phyloP scores from a whole-genome alignment of 2,797 vertebrate species.

The Pristis pectinata region DNA sequence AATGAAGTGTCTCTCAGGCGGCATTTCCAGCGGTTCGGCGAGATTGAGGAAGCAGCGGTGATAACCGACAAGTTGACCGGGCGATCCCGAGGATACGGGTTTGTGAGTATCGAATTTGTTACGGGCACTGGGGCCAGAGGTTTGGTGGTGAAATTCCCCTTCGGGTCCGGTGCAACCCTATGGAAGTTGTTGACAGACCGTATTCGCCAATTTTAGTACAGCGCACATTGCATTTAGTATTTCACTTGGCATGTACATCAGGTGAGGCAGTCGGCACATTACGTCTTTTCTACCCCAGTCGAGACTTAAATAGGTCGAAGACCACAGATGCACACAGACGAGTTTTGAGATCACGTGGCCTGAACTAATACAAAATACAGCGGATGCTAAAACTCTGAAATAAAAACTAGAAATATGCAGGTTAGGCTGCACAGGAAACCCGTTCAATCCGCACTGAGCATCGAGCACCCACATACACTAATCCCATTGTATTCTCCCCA shows the following conservation, averaged over 20 bases:
- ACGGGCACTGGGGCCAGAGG: not conserved
- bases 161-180: not conserved
- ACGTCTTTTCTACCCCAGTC: not conserved
- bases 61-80: slow-evolving; percentile 27
- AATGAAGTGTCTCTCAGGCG: slow-evolving; percentile 3
- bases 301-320: not conserved
- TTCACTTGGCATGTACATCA: too few species aligned
- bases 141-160: not conserved
- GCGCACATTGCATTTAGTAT: not conserved
- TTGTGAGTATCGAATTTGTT: slow-evolving; percentile 25
- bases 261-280: not conserved
- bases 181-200: not conserved
- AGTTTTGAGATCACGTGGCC: not conserved
- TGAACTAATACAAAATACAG: not conserved
- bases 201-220: not conserved
- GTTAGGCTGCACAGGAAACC: too few species aligned
- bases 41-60: slow-evolving; percentile 31
- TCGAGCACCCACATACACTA: too few species aligned
- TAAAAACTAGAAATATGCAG: too few species aligned
- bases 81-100: slow-evolving; percentile 21
- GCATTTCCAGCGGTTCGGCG: slow-evolving; percentile 23
- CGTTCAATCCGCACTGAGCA: too few species aligned
- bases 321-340: too few species aligned
- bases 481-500: too few species aligned
- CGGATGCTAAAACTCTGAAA: too few species aligned